phyloP scores from a whole-genome alignment of 2,113 vertebrate species.

The Nycticebus coucang region DNA sequence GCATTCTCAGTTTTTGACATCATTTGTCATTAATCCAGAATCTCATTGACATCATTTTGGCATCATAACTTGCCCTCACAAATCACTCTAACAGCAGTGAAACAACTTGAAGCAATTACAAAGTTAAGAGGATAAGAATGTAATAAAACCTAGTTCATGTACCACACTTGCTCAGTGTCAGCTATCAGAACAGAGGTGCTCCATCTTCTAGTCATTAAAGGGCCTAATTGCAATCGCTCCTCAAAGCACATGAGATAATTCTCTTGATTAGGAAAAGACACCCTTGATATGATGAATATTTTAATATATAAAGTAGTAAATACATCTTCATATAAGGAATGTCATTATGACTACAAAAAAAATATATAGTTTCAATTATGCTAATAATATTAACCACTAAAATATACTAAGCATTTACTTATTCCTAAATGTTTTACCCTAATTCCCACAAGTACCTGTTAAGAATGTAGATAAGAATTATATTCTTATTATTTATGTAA shows the following conservation, averaged over 20 bases:
- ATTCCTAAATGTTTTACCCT: background rate
- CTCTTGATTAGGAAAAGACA: background rate
- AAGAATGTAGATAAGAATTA: background rate
- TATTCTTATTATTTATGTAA: background rate
- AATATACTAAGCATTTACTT: background rate
- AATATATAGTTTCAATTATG: background rate
- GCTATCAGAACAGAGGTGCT: background rate
- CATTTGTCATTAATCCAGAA: conserved; percentile 64
- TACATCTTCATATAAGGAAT: background rate
- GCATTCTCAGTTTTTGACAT: conserved; percentile 74
- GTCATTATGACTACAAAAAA: background rate
- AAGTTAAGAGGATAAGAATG: conserved; percentile 73
- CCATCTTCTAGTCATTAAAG: background rate
- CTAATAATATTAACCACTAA: background rate
- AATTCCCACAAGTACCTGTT: background rate
- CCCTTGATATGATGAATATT: conserved; percentile 1
- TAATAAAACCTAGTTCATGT: conserved; percentile 45
- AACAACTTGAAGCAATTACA: conserved; percentile 69
- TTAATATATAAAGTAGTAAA: background rate
- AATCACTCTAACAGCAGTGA: background rate
- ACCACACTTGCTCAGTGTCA: background rate
- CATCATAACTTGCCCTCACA: conserved; percentile 12
- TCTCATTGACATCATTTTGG: conserved; percentile 68
- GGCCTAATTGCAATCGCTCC: background rate
- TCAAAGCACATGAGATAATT: background rate